Conservation (phyloP, 1,140 invertebrate species). For the Musca vetustissima region DNA sequence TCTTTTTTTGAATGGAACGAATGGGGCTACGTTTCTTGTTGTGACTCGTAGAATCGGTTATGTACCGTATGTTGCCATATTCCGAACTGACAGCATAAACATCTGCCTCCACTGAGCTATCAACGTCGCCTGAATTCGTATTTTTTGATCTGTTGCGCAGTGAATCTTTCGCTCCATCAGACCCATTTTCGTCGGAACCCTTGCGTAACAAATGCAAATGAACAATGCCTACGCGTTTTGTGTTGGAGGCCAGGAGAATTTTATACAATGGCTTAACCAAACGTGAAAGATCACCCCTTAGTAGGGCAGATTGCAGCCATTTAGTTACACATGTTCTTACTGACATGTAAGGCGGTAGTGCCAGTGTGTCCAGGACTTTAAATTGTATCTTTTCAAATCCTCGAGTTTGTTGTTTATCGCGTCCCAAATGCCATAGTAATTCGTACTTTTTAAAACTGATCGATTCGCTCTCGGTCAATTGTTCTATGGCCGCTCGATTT, state of each 20-base stretch:
- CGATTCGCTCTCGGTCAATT: slow-evolving; percentile 57
- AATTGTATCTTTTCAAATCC: slow-evolving; percentile 53
- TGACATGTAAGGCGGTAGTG: slow-evolving; percentile 49
- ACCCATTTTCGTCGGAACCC: slow-evolving; percentile 58
- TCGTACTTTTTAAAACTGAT: slow-evolving; percentile 75
- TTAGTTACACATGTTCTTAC: slow-evolving; percentile 54
- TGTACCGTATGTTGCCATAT: slow-evolving; percentile 82
- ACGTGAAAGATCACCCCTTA: slow-evolving; percentile 75
- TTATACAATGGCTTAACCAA: slow-evolving; percentile 79
- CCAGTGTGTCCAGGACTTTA: slow-evolving; percentile 49
- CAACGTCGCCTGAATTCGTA: slow-evolving; percentile 59
- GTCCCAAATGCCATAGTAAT: slow-evolving; percentile 77
- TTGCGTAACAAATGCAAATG: slow-evolving; percentile 77
- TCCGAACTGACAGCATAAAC: slow-evolving; percentile 86
- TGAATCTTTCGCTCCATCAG: slow-evolving; percentile 30
- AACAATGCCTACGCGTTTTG: slow-evolving; percentile 81
- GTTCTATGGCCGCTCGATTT: slow-evolving; percentile 32
- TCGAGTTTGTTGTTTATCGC: slow-evolving; percentile 62
- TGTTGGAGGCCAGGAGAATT: slow-evolving; percentile 79
- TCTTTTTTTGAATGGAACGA: slow-evolving; percentile 51
- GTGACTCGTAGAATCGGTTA: slow-evolving; percentile 57
- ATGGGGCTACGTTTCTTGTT: slow-evolving; percentile 53
- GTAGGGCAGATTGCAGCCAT: slow-evolving; percentile 60
- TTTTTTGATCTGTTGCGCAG: slow-evolving; percentile 36
- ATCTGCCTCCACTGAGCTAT: slow-evolving; percentile 55